Evolutionary conservation across 2,113 vertebrate species (phyloP), one percentile per base, ranked within the genome.

Genomic region (Promerops cafer): DNA sequence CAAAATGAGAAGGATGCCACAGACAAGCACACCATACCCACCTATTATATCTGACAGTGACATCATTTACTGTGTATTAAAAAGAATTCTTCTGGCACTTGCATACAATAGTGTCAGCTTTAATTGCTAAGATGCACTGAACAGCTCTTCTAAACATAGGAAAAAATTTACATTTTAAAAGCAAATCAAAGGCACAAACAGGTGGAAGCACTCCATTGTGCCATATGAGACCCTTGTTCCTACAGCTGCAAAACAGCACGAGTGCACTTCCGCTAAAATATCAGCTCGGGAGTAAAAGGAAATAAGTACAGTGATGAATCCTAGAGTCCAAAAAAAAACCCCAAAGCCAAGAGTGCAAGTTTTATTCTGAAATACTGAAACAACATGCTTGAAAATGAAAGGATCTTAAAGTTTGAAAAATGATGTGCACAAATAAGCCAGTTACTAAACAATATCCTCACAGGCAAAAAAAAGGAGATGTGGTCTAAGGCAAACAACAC

Each of bases 81-180:
- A 94, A 53, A 44, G 49, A 92, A 87, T 61, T 54, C 37, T 86
- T 94, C 89, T 93, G 92, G 89, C 76, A 85, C 81, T 89, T 86
- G 57, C 77, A 83, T 71, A 87, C 39, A 60, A 56, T 76, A 31
- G n/a, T 95, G 75, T 96, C 93, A 94, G 56, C 54, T 76, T 87
- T 96, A 95, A 95, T 95, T 94, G 83, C 82, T 49, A 71, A 83
- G 60, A 78, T 39, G 61, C 72, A 81, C 53, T 68, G 37, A 79
- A 92, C 77, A 71, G 79, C 74, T 80, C 90, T 63, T 92, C 86
- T 79, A 95, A 96, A 92, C 59, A 94, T 39, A 94, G 87, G 87
- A 65, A 81, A 83, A 50, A 61, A 96, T 94, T 95, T 93, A 71
- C 94, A 95, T 90, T 96, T 91, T 94, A 65, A 85, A 95, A 74